Evolutionary conservation across 1,140 invertebrate species (phyloP).

Genomic region (Neotoxoptera formosana): DNA sequence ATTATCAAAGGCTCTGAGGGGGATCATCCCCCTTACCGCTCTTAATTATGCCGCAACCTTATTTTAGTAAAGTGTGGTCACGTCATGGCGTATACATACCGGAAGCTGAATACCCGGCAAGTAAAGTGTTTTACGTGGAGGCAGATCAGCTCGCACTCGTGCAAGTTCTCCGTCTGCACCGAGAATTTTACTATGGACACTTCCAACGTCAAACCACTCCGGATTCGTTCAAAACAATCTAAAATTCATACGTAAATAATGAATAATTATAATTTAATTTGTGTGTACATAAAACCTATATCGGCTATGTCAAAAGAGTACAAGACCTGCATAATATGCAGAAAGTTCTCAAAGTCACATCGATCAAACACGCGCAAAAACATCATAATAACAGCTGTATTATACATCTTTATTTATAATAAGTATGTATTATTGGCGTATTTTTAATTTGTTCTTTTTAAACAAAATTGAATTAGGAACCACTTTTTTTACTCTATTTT

Average conservation of each 20-base stretch:
- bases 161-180: constrained; percentile 72
- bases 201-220: constrained; percentile 74
- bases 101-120: constrained; percentile 79
- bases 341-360: neutral
- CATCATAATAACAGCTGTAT: too few species aligned
- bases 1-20: too few species aligned
- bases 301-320: too few species aligned
- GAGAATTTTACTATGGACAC: constrained; percentile 71
- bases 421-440: too few species aligned
- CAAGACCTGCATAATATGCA: neutral
- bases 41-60: too few species aligned
- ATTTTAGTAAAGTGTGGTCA: neutral
- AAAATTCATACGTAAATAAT: constrained; percentile 60
- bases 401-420: too few species aligned
- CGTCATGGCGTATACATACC: constrained; percentile 64
- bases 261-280: neutral
- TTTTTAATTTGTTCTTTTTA: too few species aligned
- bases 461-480: too few species aligned
- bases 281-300: neutral
- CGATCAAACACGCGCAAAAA: too few species aligned
- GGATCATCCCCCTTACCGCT: too few species aligned
- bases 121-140: constrained; percentile 71
- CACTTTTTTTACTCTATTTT: too few species aligned
- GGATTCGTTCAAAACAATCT: constrained; percentile 83
- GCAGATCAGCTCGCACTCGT: constrained; percentile 79